Base-by-base conservation (phyloP, 2,888 invertebrate species). In the Margaritifera margaritifera region DNA sequence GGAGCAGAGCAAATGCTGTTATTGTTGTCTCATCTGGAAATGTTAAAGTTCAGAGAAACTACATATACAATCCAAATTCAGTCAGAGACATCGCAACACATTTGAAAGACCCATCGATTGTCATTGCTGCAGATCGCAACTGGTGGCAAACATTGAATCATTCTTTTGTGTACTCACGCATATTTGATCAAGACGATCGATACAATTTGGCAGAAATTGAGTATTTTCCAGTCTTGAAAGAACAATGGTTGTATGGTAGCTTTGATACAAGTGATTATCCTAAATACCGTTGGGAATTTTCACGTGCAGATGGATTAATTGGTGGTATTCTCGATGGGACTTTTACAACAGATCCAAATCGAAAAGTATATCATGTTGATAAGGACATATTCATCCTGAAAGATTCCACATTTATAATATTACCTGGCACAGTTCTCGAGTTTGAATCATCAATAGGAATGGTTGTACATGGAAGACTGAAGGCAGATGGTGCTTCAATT, bases 21-120 rank as follows among this genome's bases (percentile, higher is more conserved):
- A 92, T 99, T 54, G 96, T 98, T 0, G 92, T 99, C 25, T 95
- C 96, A 0, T 98, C 98, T 0, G 94, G 94, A 86, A 98, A 99
- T 87, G 94, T 98, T 0, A 93, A 94, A 59, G 92, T 99, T 3
- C 96, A 93, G 82, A 92, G 98, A 71, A 99, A 99, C 89, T 95
- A 96, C 71, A 93, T 99, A 55, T 62, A 75, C 56, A 99, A 99
- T 90, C 94, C 94, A 2, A 94, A 94, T 75, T 97, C 98, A 0
- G 93, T 93, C 66, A 98, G 97, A 88, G 99, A 99, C 91, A 94
- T 99, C 61, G 97, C 97, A 0, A 97, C 98, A 0, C 98, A 99
- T 85, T 92, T 98, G 24, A 94, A 95, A 85, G 97, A 98, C 88
- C 98, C 98, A 87, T 97, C 97, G 84, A 94, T 95, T 91, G 91